A percentile compares a stretch with the other conserved stretches of the same genome.
These are phyloP conservation scores for Nothocercus julius DNA, from an alignment of 2,113 vertebrate genomes.

Conservation along the genomic window DNA sequence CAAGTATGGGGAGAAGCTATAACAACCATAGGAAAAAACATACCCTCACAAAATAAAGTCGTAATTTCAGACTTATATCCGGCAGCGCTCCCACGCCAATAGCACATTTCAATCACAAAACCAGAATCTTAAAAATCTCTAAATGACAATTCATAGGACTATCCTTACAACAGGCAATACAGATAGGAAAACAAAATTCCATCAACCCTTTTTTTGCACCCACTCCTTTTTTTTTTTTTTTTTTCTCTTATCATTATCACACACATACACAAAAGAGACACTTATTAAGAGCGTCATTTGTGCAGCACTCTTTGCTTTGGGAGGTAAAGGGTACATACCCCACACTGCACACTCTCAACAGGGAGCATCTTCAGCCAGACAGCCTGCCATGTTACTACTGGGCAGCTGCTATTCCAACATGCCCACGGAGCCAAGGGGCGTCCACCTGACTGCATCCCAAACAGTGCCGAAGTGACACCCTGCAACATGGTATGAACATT, in stretches of 20 bases:
- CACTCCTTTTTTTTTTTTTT: background rate
- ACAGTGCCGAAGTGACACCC: constrained; percentile 47
- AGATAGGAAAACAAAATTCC: too few species aligned
- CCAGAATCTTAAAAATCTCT: background rate
- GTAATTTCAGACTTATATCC: background rate
- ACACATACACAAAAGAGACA: background rate
- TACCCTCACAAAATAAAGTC: background rate
- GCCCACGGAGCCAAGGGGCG: background rate
- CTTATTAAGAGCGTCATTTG: background rate
- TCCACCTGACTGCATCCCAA: background rate
- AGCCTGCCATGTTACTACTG: background rate
- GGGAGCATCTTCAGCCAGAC: background rate
- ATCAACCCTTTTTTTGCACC: background rate
- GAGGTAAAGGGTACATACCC: background rate
- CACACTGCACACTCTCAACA: background rate
- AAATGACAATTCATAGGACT: background rate
- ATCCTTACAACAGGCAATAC: background rate
- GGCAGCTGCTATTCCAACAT: background rate
- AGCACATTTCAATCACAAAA: constrained; percentile 7
- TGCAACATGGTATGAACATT: constrained; percentile 10
- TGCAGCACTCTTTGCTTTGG: background rate
- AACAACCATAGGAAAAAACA: background rate
- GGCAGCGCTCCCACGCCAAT: background rate
- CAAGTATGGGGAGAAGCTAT: background rate
- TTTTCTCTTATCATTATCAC: background rate